Conservation (phyloP, 2,888 invertebrate species). For the Ormyrus nitidulus region DNA sequence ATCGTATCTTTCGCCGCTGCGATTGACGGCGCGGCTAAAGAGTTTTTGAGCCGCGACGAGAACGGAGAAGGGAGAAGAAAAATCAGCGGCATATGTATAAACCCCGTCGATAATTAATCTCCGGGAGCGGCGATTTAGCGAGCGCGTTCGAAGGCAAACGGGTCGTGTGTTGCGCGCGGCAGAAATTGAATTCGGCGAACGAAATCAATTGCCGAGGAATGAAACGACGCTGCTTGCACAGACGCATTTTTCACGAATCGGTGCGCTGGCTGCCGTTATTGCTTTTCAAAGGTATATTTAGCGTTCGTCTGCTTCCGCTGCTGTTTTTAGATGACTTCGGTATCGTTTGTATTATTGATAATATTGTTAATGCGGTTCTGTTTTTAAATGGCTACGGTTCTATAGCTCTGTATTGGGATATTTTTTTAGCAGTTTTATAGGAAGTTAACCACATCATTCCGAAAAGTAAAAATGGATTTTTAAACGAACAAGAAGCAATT, state of each 20-base stretch:
- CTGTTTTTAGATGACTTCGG: too few species aligned
- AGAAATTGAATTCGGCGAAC: slow-evolving; percentile 12
- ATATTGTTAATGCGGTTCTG: too few species aligned
- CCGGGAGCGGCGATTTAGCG: background rate
- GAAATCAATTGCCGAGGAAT: slow-evolving; percentile 5
- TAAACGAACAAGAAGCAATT: too few species aligned
- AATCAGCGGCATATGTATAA: background rate
- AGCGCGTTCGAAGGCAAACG: slow-evolving; percentile 4
- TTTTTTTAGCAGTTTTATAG: too few species aligned
- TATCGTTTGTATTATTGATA: too few species aligned
- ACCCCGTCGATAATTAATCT: slow-evolving; percentile 29
- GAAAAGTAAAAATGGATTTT: too few species aligned
- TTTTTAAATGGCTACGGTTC: too few species aligned
- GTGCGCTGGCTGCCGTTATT: background rate
- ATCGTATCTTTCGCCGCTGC: slow-evolving; percentile 15
- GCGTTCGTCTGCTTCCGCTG: too few species aligned
- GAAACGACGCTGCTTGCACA: background rate
- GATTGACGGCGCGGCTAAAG: slow-evolving; percentile 44
- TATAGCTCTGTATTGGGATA: too few species aligned
- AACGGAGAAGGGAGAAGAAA: background rate
- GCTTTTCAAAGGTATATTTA: too few species aligned
- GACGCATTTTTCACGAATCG: slow-evolving; percentile 23
- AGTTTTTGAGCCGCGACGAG: slow-evolving; percentile 3
- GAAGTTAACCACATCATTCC: too few species aligned
- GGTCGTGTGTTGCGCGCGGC: background rate